phyloP scores from a whole-genome alignment of 2,113 vertebrate genomes.

The Morone chrysops region DNA sequence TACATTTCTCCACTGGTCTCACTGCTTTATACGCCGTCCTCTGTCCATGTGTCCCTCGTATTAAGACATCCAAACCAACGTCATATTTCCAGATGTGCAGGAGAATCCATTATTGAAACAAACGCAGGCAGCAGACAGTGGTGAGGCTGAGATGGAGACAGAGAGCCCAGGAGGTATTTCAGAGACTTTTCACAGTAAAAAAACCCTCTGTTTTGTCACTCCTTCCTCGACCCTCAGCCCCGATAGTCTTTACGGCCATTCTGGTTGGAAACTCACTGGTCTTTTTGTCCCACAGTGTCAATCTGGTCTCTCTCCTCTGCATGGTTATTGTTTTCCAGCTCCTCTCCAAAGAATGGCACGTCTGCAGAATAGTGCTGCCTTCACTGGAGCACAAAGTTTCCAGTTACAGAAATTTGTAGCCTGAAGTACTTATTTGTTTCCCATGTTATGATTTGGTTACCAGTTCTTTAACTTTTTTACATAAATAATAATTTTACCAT shows the following conservation, averaged over 20 bases:
- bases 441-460: not conserved
- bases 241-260: not conserved
- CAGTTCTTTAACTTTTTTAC: not conserved
- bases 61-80: conserved; percentile 60
- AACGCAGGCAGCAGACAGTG: conserved; percentile 76
- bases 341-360: conserved; percentile 21
- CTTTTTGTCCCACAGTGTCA: conserved; percentile 40
- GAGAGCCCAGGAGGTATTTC: conserved; percentile 84
- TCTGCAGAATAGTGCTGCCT: conserved; percentile 10
- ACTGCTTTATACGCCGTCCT: conserved; percentile 32
- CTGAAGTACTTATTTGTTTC: conserved; percentile 30
- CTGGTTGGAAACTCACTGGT: conserved; percentile 48
- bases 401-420: conserved; percentile 28
- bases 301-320: conserved; percentile 53
- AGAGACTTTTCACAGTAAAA: conserved; percentile 56
- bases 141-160: conserved; percentile 75
- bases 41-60: conserved; percentile 34
- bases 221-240: conserved; percentile 45
- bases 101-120: conserved; percentile 81
- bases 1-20: not conserved
- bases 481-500: not conserved
- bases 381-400: conserved; percentile 4
- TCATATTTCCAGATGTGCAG: conserved; percentile 85
- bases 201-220: conserved; percentile 42
- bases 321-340: conserved; percentile 62